Conservation (phyloP, 2,797 vertebrate genomes). For the Propithecus deckenii region DNA sequence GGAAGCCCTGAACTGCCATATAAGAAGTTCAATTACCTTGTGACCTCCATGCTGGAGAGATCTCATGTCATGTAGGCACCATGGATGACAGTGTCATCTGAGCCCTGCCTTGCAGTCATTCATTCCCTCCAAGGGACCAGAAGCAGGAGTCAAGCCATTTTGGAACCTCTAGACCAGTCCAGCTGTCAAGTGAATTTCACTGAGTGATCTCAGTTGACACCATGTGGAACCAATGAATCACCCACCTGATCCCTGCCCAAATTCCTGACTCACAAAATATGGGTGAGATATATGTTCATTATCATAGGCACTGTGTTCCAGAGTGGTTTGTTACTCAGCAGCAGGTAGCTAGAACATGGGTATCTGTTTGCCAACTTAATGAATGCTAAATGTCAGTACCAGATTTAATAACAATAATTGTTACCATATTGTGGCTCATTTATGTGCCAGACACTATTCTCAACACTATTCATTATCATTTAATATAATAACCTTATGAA, state of each 20-base stretch:
- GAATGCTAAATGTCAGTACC: background rate
- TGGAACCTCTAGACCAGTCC: background rate
- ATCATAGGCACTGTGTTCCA: background rate
- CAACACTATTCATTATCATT: constrained; percentile 13
- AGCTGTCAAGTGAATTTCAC: background rate
- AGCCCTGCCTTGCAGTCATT: background rate
- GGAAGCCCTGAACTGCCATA: background rate
- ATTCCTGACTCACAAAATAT: background rate
- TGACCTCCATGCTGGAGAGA: background rate
- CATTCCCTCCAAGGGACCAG: background rate
- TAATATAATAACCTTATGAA: background rate
- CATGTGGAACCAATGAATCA: background rate
- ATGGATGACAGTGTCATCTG: background rate
- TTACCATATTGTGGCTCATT: background rate
- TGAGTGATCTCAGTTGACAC: background rate
- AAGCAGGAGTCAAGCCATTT: background rate
- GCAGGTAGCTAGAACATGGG: background rate
- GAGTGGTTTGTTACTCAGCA: background rate
- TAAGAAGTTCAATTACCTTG: background rate
- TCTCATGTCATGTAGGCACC: background rate
- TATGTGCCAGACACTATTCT: background rate
- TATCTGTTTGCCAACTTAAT: background rate
- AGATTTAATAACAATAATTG: constrained; percentile 39
- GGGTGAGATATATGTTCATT: background rate
- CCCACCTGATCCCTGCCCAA: background rate